A percentile compares a stretch with the other conserved stretches of the same genome.
These are phyloP conservation scores for Volucella bombylans DNA, from an alignment of 2,888 invertebrate genomes.

Conservation along the genomic window DNA sequence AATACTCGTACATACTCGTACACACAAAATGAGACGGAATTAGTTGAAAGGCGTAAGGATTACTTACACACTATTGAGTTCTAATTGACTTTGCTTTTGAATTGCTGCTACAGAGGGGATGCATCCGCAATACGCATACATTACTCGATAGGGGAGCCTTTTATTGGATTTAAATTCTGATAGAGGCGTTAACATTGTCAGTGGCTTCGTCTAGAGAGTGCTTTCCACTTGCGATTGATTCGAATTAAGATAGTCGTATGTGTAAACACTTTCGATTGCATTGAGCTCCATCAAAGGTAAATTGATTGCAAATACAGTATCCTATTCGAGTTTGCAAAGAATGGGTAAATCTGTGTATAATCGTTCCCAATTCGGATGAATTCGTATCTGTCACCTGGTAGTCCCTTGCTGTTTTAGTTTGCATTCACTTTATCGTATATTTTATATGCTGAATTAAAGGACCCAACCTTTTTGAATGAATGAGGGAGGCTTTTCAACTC, in stretches of 20 bases:
- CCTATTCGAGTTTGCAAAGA: no score
- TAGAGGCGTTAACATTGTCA: constrained; percentile 39
- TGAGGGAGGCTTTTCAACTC: neutral
- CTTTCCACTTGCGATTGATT: constrained; percentile 50
- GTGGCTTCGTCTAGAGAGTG: constrained; percentile 3
- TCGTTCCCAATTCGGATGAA: constrained; percentile 29
- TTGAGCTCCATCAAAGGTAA: constrained; percentile 51
- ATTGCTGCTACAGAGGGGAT: constrained; percentile 62
- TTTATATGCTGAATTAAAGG: neutral
- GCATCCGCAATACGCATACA: no score
- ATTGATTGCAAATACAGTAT: constrained; percentile 55
- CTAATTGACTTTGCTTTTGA: constrained; percentile 82
- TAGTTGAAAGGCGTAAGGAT: constrained; percentile 77
- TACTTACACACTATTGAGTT: constrained; percentile 83
- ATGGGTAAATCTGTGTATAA: neutral
- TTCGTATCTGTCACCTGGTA: constrained; percentile 54
- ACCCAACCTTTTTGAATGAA: neutral
- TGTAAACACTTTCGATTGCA: constrained; percentile 56
- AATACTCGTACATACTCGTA: no score
- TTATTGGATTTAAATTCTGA: neutral
- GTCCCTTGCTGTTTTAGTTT: constrained; percentile 19
- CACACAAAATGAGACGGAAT: constrained; percentile 15
- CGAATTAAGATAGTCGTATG: constrained; percentile 42
- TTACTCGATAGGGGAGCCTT: constrained; percentile 9
- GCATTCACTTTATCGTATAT: constrained; percentile 6